Percentiles rank a stretch among this genome's conserved stretches.
phyloP scores from a whole-genome alignment of 2,888 invertebrate species.

The Dynastes grantii region DNA sequence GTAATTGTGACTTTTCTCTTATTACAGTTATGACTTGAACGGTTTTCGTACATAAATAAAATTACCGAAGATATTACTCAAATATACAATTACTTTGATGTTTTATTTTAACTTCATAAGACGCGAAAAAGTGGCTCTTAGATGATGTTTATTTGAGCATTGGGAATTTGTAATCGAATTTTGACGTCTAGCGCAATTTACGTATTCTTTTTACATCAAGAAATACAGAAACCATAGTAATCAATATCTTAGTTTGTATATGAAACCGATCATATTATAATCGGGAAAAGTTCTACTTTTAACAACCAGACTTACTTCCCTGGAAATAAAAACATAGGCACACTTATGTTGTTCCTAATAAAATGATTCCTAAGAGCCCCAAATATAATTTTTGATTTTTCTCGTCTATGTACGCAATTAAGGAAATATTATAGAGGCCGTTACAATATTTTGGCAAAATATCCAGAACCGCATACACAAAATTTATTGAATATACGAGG shows the following conservation, averaged over 20 bases:
- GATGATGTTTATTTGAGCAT: slow-evolving; percentile 10
- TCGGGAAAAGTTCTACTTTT: not conserved
- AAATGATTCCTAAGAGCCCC: too few species aligned
- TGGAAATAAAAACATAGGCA: not conserved
- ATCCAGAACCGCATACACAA: too few species aligned
- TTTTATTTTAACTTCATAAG: slow-evolving; percentile 5
- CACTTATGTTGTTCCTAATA: not conserved
- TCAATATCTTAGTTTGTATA: not conserved
- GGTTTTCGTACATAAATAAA: slow-evolving; percentile 7
- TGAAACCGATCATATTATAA: not conserved
- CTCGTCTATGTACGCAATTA: not conserved
- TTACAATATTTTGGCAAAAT: too few species aligned
- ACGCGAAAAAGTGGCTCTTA: not conserved
- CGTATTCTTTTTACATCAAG: not conserved
- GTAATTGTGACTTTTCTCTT: not conserved
- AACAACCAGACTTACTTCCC: not conserved
- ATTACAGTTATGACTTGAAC: not conserved
- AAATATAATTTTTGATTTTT: not conserved
- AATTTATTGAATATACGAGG: too few species aligned
- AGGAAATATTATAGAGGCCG: too few species aligned
- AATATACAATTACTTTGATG: slow-evolving; percentile 21
- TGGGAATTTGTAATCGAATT: not conserved
- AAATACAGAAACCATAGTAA: not conserved
- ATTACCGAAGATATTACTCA: not conserved
- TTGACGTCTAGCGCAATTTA: not conserved